These are phyloP conservation scores for Acipenser transmontanus DNA, from an alignment of 2,797 vertebrate species.

Conservation along the genomic window DNA sequence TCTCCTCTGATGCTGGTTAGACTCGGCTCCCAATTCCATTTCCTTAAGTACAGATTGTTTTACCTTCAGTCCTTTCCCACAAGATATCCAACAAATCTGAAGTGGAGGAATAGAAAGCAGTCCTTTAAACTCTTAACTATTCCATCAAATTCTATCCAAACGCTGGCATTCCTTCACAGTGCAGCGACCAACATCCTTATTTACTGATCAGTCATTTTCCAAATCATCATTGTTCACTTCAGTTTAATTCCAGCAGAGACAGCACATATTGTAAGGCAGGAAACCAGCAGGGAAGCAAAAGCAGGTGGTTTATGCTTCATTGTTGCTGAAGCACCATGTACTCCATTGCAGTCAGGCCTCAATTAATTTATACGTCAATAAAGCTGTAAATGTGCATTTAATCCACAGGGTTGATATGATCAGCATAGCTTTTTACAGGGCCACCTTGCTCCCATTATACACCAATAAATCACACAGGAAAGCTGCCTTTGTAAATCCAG, in stretches of 20 bases:
- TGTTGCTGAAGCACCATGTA: constrained; percentile 49
- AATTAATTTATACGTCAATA: constrained; percentile 58
- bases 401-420: constrained; percentile 54
- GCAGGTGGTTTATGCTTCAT: constrained; percentile 45
- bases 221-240: constrained; percentile 30
- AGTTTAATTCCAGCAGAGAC: constrained; percentile 32
- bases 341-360: constrained; percentile 48
- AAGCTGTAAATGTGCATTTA: constrained; percentile 58
- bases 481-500: constrained; percentile 39
- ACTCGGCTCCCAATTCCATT: constrained; percentile 84
- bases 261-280: constrained; percentile 36
- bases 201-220: constrained; percentile 30
- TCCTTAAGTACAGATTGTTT: constrained; percentile 56
- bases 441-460: constrained; percentile 51
- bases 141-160: constrained; percentile 43
- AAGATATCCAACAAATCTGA: constrained; percentile 38
- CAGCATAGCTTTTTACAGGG: constrained; percentile 53
- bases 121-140: constrained; percentile 42
- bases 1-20: constrained; percentile 74
- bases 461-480: constrained; percentile 43
- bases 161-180: constrained; percentile 45
- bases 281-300: constrained; percentile 39
- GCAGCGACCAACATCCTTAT: constrained; percentile 31
- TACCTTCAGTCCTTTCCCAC: constrained; percentile 30
- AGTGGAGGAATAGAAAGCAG: constrained; percentile 14